Base-by-base conservation (phyloP, 2,797 vertebrate species). In the Scolopax bukidnonensis region DNA sequence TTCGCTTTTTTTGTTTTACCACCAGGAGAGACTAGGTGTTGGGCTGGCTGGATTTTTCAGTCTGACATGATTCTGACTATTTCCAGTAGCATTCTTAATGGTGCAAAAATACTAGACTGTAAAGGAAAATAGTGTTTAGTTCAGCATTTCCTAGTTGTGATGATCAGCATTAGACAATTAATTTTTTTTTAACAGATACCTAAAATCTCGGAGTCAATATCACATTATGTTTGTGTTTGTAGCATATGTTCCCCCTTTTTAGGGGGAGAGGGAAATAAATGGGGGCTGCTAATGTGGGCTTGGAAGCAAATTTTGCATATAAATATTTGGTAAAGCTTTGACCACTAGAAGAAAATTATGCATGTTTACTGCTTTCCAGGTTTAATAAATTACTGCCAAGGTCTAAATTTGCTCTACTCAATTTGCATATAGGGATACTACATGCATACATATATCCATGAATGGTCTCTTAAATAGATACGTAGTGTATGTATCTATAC, bases 241-340 rank as follows among this genome's bases (percentile, higher is more conserved):
- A 59, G 59, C 38, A 75, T 18, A 17, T 71, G 11, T 10, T 68
- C 12, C 10, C 10, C 14, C 3, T 76, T 87, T 61, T 64, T 0
- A 0, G 5, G 5, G 3, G 4, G 17, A 38, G 19, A 53, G 7
- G 3, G 5, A 12, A 50, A 45, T 59, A 47, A 4, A 10, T 36
- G 13, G 14, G 12, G 5, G 4, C 45, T 53, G 32, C 15, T 75
- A 4, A 4, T 83, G 41, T 70, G n/a, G 36, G 4, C 57, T 54
- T 20, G 40, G 7, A 83, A 77, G 53, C 73, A 74, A 71, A 47
- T 71, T 77, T 85, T 91, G 6, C n/a, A 28, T 4, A 1, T 41
- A 79, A 87, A 77, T 88, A 32, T 63, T 27, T 48, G 40, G n/a
- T 87, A 71, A 89, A 43, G 4, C 45, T 89, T 92, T 84, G 68